Evolutionary conservation across 1,140 invertebrate genomes (phyloP).

Genomic region (fruit fly (Drosophila melanogaster)): DNA sequence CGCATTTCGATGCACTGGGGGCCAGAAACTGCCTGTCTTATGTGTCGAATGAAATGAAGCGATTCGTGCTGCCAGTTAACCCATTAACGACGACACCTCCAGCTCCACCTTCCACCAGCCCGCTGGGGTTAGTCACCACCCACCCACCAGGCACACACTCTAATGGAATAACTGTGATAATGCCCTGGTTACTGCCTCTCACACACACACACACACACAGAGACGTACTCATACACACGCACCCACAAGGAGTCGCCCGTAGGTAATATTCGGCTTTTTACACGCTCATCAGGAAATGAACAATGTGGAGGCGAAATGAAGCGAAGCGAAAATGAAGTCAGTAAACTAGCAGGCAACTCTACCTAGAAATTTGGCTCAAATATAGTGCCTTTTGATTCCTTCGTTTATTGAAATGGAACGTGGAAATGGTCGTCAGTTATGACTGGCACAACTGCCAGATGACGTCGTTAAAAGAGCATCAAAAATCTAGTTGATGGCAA

Average conservation of each 20-base stretch:
- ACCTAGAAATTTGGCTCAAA: constrained; percentile 1
- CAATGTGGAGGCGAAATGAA: constrained; percentile 38
- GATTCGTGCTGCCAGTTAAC: constrained; percentile 73
- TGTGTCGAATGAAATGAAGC: constrained; percentile 68
- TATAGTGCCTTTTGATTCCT: constrained; percentile 38
- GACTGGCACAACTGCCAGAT: constrained; percentile 29
- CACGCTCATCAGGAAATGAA: constrained; percentile 48
- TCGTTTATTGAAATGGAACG: constrained; percentile 40
- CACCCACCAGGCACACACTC: constrained; percentile 6
- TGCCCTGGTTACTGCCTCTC: constrained; percentile 20
- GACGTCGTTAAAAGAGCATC: constrained; percentile 26
- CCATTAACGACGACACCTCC: constrained; percentile 70
- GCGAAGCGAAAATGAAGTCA: constrained; percentile 4
- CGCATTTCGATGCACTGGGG: constrained; percentile 21
- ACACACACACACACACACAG: constrained; percentile 5
- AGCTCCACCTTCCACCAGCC: constrained; percentile 39
- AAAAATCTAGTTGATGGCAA: constrained; percentile 26
- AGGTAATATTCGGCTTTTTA: constrained; percentile 50
- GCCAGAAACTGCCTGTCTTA: constrained; percentile 46
- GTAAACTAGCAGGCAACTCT: constrained; percentile 17
- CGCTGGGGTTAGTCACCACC: constrained; percentile 4
- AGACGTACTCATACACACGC: constrained; percentile 2
- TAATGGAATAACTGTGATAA: constrained; percentile 54
- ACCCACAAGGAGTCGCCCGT: constrained; percentile 3
- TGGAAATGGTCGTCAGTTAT: constrained; percentile 18